Evolutionary conservation across 37 sponge, comb jelly and placozoan genomes (phyloP).

Genomic region (Hormiphora californensis): DNA sequence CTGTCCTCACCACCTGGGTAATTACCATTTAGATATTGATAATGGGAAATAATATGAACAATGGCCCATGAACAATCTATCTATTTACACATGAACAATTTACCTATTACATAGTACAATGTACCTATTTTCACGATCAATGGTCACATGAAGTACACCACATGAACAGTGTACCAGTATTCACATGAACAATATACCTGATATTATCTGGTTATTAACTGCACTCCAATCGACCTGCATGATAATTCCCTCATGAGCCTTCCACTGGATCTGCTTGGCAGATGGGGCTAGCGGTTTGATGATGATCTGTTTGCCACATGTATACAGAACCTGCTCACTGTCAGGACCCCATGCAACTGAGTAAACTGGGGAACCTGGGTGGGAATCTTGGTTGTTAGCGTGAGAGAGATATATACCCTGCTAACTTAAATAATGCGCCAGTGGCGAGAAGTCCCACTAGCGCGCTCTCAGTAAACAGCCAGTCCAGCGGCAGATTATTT

Average conservation of each 20-base stretch:
- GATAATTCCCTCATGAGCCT: constrained; percentile 87
- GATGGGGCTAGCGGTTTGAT: constrained; percentile 85
- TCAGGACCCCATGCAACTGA: constrained; percentile 89
- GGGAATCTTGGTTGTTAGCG: neutral
- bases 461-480: no score
- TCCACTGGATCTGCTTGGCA: constrained; percentile 79
- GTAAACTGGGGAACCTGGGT: constrained; percentile 78
- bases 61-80: no score
- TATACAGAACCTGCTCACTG: constrained; percentile 74
- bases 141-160: no score
- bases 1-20: constrained; percentile 82
- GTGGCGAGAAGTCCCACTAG: neutral
- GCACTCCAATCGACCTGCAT: constrained; percentile 83
- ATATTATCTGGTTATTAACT: constrained; percentile 73
- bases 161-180: no score
- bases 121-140: no score
- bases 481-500: no score
- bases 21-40: no score
- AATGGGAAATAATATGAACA: no score
- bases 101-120: no score
- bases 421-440: neutral
- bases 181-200: constrained; percentile 54
- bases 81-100: no score
- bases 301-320: constrained; percentile 70
- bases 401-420: neutral